Evolutionary conservation across 2,113 vertebrate genomes (phyloP).

Genomic region (Ibidorhyncha struthersii): DNA sequence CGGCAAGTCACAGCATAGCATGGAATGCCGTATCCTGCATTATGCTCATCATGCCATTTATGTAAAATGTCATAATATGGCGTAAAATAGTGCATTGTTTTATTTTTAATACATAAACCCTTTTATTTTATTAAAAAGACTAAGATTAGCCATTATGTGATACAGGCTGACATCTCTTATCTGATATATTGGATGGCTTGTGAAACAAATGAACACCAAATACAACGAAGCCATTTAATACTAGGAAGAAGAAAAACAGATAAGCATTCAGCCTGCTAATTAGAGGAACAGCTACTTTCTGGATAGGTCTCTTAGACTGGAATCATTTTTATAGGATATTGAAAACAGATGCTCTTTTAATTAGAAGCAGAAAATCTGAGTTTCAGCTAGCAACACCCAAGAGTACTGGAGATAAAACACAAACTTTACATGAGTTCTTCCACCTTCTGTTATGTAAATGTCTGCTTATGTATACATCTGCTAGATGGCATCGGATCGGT

Average conservation of each 20-base stretch:
- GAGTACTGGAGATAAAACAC: background rate
- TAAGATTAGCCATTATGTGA: background rate
- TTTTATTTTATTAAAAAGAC: background rate
- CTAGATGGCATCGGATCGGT: background rate
- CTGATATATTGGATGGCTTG: background rate
- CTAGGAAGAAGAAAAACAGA: background rate
- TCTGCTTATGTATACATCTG: background rate
- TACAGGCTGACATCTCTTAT: background rate
- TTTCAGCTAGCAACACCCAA: conserved; percentile 17
- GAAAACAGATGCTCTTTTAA: conserved; percentile 66
- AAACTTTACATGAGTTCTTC: background rate
- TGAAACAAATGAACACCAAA: background rate
- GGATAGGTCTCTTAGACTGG: background rate
- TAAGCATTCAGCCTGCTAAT: background rate
- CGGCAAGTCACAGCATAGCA: background rate
- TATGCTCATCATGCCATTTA: background rate
- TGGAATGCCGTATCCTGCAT: background rate
- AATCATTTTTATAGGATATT: conserved; percentile 1
- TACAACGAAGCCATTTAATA: background rate
- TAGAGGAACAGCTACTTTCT: conserved; percentile 37
- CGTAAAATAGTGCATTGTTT: background rate
- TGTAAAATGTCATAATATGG: background rate
- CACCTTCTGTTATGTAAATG: conserved; percentile 45
- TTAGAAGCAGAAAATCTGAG: conserved; percentile 43
- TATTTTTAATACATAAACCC: background rate